Evolutionary conservation across 92 coral and sea anemone genomes (phyloP).

Genomic region (Chrysogorgia sp.): DNA sequence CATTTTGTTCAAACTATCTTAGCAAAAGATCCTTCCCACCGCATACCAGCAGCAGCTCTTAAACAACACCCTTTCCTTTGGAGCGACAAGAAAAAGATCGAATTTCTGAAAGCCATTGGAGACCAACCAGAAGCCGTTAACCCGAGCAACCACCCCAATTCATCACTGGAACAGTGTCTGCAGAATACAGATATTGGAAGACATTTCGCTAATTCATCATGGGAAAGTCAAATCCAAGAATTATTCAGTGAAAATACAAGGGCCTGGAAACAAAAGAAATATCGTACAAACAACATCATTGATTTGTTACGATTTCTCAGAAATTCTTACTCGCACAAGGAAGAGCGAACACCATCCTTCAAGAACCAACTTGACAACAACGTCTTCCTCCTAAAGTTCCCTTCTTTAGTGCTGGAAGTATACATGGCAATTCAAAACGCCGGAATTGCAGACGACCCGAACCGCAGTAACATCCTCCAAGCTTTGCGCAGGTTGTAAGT

Average conservation of each 20-base stretch:
- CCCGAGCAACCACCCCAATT: constrained; percentile 19
- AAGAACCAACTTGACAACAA: constrained; percentile 36
- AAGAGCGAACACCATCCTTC: constrained; percentile 48
- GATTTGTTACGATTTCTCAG: constrained; percentile 66
- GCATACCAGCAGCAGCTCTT: constrained; percentile 41
- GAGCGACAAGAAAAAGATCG: constrained; percentile 66
- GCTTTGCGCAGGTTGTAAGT: constrained; percentile 8
- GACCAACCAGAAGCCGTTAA: constrained; percentile 60
- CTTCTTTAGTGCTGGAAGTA: constrained; percentile 63
- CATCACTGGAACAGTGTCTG: constrained; percentile 15
- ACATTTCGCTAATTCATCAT: background rate
- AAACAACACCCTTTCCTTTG: constrained; percentile 61
- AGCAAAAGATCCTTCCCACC: constrained; percentile 17
- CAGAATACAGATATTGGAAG: constrained; percentile 33
- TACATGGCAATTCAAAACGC: constrained; percentile 40
- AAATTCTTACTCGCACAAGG: constrained; percentile 67
- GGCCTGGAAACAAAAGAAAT: constrained; percentile 43
- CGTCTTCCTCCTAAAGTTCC: constrained; percentile 40
- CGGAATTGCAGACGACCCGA: constrained; percentile 18
- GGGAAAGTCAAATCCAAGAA: constrained; percentile 39
- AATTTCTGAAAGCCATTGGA: constrained; percentile 66
- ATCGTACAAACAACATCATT: constrained; percentile 38
- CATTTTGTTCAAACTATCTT: constrained; percentile 43
- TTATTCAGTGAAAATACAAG: constrained; percentile 43
- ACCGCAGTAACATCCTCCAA: constrained; percentile 30